Base-by-base conservation (phyloP, 1,140 invertebrate species). In the Globodera ellingtonae region DNA sequence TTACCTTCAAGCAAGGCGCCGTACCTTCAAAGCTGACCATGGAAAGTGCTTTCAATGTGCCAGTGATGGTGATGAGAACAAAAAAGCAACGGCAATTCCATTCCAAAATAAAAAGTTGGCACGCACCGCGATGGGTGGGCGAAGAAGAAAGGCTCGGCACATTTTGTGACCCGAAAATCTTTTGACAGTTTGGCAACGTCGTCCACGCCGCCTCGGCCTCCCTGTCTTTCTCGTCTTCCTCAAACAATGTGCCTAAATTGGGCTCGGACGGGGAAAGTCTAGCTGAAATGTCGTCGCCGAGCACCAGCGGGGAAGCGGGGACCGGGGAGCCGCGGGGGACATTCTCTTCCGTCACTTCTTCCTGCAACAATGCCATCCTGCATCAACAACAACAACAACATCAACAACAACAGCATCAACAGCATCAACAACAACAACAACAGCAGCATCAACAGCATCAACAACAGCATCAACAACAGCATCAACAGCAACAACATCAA, bases 201-300 rank as follows among this genome's bases (percentile, higher is more conserved):
- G 67, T 70, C 35, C 67, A 70, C 24, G 67, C 67, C 46, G 67
- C 67, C 8, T 70, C 67, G 8, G 67, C 67, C 21, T 70, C 67
- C n/a, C 15, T 47, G 8, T 70, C 67, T 21, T 15, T 70, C 67
- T 70, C 67, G n/a, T 13, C 7, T 1, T 44, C 24, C 1, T 44
- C 46, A 6, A 47, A 47, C n/a, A 70, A 70, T 70, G 67, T 47
- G 35, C 35, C 35, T n/a, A 66, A 48, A 44, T 24, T 66, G 8
- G 89, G 89, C 50, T 89, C 89, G 6, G 90, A 91, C 84, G 90
- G 89, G 18, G 90, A 91, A 80, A 90, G 90, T 84, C 86, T 90
- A 44, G 90, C 90, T 67, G 86, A 62, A 4, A 46, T 65, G 50
- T 77, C 89, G 47, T 90, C 89, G 48, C 87, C 87, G 72, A 88